Conservation (phyloP, 2,797 vertebrate genomes). For the Typhlichthys eigenmanni region DNA sequence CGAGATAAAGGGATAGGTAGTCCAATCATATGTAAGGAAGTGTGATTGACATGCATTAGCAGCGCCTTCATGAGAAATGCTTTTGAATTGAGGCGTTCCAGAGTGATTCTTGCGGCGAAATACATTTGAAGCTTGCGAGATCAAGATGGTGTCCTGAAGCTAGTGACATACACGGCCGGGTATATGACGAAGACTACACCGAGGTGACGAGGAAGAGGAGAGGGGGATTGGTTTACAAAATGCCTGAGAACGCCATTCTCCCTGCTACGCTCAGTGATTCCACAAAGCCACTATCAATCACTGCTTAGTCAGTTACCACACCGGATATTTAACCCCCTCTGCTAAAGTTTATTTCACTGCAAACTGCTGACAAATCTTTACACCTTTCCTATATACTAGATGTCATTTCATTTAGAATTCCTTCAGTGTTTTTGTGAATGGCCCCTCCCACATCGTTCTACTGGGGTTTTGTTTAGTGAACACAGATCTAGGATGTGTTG, state of each 20-base stretch:
- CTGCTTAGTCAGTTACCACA: conserved; percentile 53
- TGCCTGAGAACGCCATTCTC: background rate
- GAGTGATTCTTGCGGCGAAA: too few species aligned
- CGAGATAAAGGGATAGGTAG: too few species aligned
- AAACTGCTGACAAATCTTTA: conserved; percentile 24
- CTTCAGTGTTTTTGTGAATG: background rate
- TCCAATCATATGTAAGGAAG: too few species aligned
- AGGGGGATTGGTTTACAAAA: conserved; percentile 33
- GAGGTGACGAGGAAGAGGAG: conserved; percentile 10
- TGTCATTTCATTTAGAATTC: background rate
- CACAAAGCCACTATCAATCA: conserved; percentile 53
- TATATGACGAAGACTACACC: too few species aligned
- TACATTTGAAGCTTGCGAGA: too few species aligned
- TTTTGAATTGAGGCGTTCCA: too few species aligned
- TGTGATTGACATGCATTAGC: conserved; percentile 14
- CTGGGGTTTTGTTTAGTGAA: conserved; percentile 17
- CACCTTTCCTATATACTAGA: conserved; percentile 6
- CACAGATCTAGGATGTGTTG: conserved; percentile 38
- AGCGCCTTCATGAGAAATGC: too few species aligned
- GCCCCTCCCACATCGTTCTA: conserved; percentile 8
- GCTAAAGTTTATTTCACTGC: conserved; percentile 26
- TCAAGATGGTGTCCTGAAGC: too few species aligned
- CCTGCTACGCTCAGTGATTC: conserved; percentile 26
- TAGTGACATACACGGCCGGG: too few species aligned
- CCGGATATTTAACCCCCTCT: conserved; percentile 33